These are phyloP conservation scores for Poecilia picta DNA, from an alignment of 2,797 vertebrate species.

Conservation along the genomic window DNA sequence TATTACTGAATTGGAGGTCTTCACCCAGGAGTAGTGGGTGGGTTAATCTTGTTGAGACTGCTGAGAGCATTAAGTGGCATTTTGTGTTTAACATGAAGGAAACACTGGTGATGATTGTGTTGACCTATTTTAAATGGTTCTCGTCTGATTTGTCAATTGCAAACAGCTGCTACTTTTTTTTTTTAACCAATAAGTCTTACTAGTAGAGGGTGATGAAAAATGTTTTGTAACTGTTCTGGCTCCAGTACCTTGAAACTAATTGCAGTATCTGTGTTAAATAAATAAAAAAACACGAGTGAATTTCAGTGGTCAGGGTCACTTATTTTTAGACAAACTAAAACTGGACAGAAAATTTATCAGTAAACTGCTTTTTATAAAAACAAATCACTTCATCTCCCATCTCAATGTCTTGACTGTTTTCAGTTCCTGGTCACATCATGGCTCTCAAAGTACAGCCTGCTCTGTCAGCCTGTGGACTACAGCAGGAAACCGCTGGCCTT, in stretches of 20 bases:
- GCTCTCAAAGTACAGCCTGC: constrained; percentile 79
- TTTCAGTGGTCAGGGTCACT: not conserved
- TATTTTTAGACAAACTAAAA: not conserved
- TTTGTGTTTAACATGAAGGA: not conserved
- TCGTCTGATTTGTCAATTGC: not conserved
- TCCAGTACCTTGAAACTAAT: not conserved
- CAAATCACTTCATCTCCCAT: not conserved
- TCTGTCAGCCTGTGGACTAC: constrained; percentile 84
- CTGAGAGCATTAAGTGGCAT: not conserved
- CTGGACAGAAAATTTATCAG: too few relatives aligned
- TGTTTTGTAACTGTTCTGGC: not conserved
- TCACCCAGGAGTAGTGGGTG: not conserved
- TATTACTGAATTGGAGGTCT: not conserved
- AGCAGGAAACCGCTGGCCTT: constrained; percentile 72
- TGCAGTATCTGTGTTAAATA: not conserved
- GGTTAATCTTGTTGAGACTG: not conserved
- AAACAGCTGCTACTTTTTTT: not conserved
- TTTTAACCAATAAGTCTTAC: not conserved
- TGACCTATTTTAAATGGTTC: not conserved
- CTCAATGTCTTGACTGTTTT: not conserved
- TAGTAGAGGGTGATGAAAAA: not conserved
- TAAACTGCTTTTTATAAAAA: too few relatives aligned
- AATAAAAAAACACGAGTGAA: not conserved
- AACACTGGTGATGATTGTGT: not conserved
- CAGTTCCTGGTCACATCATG: constrained; percentile 82